Evolutionary conservation across 2,888 invertebrate species (phyloP).

Genomic region (Catocala sponsa): DNA sequence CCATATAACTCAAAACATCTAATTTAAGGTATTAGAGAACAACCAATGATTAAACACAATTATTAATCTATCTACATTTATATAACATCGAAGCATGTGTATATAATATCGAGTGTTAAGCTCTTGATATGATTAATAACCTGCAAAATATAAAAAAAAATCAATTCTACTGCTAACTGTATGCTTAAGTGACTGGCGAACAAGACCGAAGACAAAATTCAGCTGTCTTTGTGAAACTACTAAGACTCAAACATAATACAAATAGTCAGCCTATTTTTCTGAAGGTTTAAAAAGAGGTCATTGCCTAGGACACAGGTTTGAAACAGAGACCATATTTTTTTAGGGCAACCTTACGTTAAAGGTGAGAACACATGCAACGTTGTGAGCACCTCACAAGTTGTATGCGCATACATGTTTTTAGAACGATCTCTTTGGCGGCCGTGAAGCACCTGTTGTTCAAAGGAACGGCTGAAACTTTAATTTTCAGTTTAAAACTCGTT

Average conservation of each 20-base stretch:
- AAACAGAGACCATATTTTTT: background rate
- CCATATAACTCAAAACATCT: too few species aligned
- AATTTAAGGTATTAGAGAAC: too few species aligned
- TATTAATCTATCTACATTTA: too few species aligned
- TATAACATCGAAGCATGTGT: too few species aligned
- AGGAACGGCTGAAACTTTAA: background rate
- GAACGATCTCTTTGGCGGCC: background rate
- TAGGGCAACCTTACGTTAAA: slow-evolving; percentile 5
- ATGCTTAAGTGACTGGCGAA: too few species aligned
- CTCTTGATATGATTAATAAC: too few species aligned
- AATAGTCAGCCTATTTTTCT: background rate
- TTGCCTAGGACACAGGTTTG: slow-evolving; percentile 5
- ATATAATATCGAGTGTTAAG: too few species aligned
- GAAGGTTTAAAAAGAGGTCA: slow-evolving; percentile 9
- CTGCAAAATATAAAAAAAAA: too few species aligned
- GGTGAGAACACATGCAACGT: slow-evolving; percentile 4
- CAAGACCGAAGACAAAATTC: too few species aligned
- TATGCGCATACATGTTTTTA: slow-evolving; percentile 6
- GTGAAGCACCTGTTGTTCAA: slow-evolving; percentile 1
- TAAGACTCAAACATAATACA: background rate
- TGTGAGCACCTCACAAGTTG: slow-evolving; percentile 2
- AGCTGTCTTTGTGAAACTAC: too few species aligned
- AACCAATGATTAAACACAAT: too few species aligned
- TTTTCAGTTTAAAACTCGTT: slow-evolving; percentile 1
- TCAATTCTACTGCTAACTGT: too few species aligned